Conservation (phyloP, 2,797 vertebrate genomes). For the Bovichtus diacanthus region DNA sequence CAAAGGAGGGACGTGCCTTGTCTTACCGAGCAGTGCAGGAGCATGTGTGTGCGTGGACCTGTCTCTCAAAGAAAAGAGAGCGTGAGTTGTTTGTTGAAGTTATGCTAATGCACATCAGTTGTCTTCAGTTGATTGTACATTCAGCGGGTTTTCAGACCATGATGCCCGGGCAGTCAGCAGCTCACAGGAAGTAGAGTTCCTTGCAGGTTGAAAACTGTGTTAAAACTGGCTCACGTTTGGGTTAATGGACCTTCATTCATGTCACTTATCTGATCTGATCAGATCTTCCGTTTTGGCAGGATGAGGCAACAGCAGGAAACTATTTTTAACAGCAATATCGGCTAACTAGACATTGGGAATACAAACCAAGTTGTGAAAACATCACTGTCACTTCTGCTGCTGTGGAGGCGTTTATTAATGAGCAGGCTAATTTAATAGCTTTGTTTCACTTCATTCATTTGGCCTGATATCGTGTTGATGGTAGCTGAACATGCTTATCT, state of each 20-base stretch:
- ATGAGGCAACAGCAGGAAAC: constrained; percentile 14
- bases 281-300: background rate
- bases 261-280: background rate
- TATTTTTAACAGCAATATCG: background rate
- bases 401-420: background rate
- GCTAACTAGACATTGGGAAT: background rate
- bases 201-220: constrained; percentile 11
- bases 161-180: constrained; percentile 5
- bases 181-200: constrained; percentile 5
- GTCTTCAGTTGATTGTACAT: constrained; percentile 50
- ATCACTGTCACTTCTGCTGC: background rate
- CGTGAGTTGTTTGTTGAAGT: constrained; percentile 67
- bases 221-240: background rate
- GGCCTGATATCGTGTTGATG: background rate
- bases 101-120: constrained; percentile 66
- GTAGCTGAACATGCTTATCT: background rate
- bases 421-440: too few relatives aligned
- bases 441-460: background rate
- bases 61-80: constrained; percentile 70
- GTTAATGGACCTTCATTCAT: background rate
- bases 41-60: constrained; percentile 41
- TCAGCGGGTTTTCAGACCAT: constrained; percentile 2
- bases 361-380: background rate
- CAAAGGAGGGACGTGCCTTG: constrained; percentile 78
- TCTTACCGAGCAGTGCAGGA: constrained; percentile 68